Base-by-base conservation (phyloP, 2,113 vertebrate genomes). In the Alexandromys fortis region DNA sequence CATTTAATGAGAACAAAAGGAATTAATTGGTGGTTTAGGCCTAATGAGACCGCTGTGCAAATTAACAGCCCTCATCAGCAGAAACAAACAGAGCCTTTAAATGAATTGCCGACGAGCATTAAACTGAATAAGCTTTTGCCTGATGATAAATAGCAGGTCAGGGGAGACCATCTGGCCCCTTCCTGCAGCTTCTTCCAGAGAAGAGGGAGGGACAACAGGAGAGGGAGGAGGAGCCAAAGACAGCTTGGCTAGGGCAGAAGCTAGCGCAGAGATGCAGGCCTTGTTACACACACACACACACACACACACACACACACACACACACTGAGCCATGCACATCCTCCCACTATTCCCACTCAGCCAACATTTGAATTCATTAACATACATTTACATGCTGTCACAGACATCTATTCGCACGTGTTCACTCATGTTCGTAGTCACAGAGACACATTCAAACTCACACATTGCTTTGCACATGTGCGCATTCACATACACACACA, bases 51-150 rank as follows among this genome's bases (percentile, higher is more conserved):
- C 97, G 98, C 98, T 98, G 99, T 96, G 99, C 98, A 99, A 99
- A 99, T 99, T 99, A 99, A 99, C 98, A 98, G 98, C 97, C 98
- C 99, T 98, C 99, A 98, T 99, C 99, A 99, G 99, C 99, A 98
- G 99, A 99, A 99, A 99, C 99, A 99, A 99, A 99, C 99, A 98
- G 98, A 98, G 98, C 98, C 99, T 98, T 98, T 98, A 97, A 98
- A 98, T 98, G 98, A 98, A 98, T 98, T 98, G 98, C 98, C 97
- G 98, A 97, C 98, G 98, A 98, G 98, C 98, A 98, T 98, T 96
- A 98, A 98, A 98, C 98, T 98, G 98, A 99, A 98, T 98, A 98
- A 98, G 98, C 98, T 97, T 98, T 99, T 94, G 98, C 97, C 76
- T 93, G 96, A 98, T 95, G 98, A 98, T 97, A 98, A 99, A 98